These are phyloP conservation scores for Rutpela maculata DNA, from an alignment of 2,888 invertebrate genomes.

Conservation along the genomic window DNA sequence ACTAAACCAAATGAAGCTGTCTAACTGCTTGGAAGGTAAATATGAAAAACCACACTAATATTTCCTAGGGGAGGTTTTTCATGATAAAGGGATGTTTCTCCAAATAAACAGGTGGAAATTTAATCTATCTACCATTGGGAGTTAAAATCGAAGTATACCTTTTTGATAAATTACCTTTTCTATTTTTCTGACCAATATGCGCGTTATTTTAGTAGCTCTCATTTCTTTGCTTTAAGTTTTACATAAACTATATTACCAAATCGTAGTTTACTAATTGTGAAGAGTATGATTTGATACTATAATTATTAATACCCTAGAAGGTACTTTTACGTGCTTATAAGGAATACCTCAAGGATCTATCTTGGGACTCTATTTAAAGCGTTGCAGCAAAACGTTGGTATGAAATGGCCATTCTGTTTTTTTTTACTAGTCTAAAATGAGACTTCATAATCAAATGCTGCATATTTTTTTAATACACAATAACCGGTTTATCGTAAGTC, in stretches of 20 bases:
- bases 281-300: not conserved
- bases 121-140: too few relatives aligned
- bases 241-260: not conserved
- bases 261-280: not conserved
- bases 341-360: conserved; percentile 7
- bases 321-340: not conserved
- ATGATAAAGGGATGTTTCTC: too few relatives aligned
- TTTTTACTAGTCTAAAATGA: conserved; percentile 20
- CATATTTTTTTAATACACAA: not conserved
- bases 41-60: too few relatives aligned
- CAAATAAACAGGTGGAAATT: too few relatives aligned
- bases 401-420: conserved; percentile 14
- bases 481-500: not conserved
- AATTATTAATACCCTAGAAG: not conserved
- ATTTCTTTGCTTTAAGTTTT: not conserved
- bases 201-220: not conserved
- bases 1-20: too few relatives aligned
- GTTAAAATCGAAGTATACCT: too few relatives aligned
- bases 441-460: conserved; percentile 17
- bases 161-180: too few relatives aligned
- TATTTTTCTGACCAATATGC: too few relatives aligned
- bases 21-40: too few relatives aligned
- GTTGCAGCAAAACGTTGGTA: not conserved
- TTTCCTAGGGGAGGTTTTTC: too few relatives aligned
- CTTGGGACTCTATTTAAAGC: not conserved